A percentile compares a stretch with the other conserved stretches of the same genome.
Evolutionary conservation across 2,113 vertebrate species (phyloP).

Genomic region (Sminthopsis crassicaudata): DNA sequence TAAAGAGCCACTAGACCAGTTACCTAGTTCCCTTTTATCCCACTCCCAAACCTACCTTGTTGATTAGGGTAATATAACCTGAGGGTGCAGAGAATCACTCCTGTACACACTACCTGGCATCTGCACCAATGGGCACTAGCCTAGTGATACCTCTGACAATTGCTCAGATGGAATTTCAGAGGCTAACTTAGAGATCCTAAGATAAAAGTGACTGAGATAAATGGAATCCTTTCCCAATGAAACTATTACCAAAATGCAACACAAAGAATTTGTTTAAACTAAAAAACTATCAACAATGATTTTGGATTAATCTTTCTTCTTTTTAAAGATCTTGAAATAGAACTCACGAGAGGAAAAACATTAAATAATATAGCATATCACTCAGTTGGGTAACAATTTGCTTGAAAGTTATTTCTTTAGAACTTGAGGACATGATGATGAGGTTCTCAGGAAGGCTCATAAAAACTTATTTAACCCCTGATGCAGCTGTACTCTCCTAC

Average conservation of each 20-base stretch:
- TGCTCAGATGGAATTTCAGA: not conserved
- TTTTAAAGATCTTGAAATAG: conserved; percentile 23
- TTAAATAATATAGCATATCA: not conserved
- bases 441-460: not conserved
- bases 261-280: not conserved
- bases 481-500: not conserved
- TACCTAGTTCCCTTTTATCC: not conserved
- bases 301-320: not conserved
- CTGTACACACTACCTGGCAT: not conserved
- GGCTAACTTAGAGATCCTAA: fast-evolving
- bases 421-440: not conserved
- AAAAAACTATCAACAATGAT: not conserved
- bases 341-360: not conserved
- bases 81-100: not conserved
- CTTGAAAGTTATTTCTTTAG: not conserved
- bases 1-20: not conserved
- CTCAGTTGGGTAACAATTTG: not conserved
- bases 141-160: not conserved
- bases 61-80: not conserved
- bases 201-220: not conserved
- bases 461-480: not conserved
- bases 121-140: not conserved
- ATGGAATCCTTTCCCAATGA: not conserved
- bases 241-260: not conserved
- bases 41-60: not conserved